phyloP scores from a whole-genome alignment of 2,797 vertebrate species.

The Eulemur mongoz region DNA sequence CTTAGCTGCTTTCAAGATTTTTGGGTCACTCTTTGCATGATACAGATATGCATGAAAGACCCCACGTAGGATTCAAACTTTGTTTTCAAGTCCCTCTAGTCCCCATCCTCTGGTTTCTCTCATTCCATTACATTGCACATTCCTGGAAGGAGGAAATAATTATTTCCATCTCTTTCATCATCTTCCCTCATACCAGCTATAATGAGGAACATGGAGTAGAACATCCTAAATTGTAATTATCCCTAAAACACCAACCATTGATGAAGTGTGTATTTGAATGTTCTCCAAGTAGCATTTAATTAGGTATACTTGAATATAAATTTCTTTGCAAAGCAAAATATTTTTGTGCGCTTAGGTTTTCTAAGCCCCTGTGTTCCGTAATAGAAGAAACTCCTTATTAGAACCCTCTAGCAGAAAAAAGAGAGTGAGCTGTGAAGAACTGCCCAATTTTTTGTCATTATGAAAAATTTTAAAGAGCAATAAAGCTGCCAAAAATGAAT shows the following conservation, averaged over 20 bases:
- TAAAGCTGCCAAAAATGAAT: constrained; percentile 5
- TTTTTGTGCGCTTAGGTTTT: neutral
- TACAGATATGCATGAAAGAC: neutral
- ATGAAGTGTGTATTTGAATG: neutral
- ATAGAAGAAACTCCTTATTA: neutral
- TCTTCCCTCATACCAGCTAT: neutral
- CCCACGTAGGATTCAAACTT: neutral
- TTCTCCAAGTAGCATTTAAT: neutral
- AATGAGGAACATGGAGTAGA: neutral
- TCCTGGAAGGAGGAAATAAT: neutral
- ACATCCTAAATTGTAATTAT: neutral
- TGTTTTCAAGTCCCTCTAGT: neutral
- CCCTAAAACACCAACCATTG: neutral
- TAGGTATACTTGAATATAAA: neutral
- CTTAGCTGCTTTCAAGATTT: neutral
- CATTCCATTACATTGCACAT: neutral
- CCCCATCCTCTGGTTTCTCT: neutral
- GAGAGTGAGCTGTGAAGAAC: neutral
- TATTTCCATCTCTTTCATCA: neutral
- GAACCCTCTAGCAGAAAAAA: neutral
- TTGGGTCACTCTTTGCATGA: neutral
- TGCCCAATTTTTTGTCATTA: neutral
- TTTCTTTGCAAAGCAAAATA: constrained; percentile 5
- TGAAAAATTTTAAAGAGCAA: constrained; percentile 34
- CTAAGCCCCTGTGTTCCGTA: neutral